Evolutionary conservation across 1,140 invertebrate species (phyloP).

Genomic region (Leptestheria dahalacensis): DNA sequence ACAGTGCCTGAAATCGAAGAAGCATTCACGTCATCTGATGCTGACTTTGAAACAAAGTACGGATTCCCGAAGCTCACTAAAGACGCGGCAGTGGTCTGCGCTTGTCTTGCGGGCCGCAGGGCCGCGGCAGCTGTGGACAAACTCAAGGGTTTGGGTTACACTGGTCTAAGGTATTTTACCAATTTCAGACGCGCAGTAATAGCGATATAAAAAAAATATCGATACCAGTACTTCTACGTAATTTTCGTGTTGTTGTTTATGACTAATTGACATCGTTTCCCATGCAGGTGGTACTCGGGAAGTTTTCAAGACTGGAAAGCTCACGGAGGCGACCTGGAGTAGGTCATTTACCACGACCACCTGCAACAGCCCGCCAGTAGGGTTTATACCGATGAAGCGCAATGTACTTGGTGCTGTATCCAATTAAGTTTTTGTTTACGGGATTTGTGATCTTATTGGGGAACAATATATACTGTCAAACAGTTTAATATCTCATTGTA

Average conservation of each 20-base stretch:
- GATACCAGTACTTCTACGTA: too few species aligned
- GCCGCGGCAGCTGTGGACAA: constrained; percentile 8
- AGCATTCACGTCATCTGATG: background rate
- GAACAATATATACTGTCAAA: too few species aligned
- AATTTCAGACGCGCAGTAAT: too few species aligned
- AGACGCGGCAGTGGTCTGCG: background rate
- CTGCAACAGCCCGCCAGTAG: too few species aligned
- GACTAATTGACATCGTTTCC: background rate
- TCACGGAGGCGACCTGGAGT: background rate
- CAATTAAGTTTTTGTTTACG: too few species aligned
- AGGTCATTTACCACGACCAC: too few species aligned
- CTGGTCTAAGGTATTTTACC: background rate
- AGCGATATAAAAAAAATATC: too few species aligned
- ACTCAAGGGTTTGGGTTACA: constrained; percentile 1
- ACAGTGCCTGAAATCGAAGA: constrained; percentile 10
- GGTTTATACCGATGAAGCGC: too few species aligned
- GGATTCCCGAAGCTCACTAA: constrained; percentile 10
- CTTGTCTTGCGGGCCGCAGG: constrained; percentile 6
- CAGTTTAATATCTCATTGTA: too few species aligned
- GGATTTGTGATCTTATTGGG: too few species aligned
- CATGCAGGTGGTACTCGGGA: constrained; percentile 5
- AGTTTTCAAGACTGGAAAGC: constrained; percentile 11
- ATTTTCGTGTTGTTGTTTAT: too few species aligned
- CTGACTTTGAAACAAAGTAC: constrained; percentile 10
- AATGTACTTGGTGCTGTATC: too few species aligned